Base-by-base conservation (phyloP, 1,140 invertebrate species). In the Bombyx mandarina region DNA sequence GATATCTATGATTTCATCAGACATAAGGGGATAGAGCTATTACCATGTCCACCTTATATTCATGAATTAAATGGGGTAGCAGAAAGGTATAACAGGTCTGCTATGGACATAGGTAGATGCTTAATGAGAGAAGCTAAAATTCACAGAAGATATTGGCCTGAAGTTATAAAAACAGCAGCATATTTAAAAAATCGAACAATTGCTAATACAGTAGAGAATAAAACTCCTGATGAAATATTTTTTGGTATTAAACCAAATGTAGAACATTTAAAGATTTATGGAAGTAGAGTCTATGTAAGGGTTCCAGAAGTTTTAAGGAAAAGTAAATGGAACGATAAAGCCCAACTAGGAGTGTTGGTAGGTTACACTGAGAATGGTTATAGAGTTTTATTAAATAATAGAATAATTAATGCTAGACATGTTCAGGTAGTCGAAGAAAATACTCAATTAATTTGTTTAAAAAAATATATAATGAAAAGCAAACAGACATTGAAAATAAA, bases 21-120 rank as follows among this genome's bases (percentile, higher is more conserved):
- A 12, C 52, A 74, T 53, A 76, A 77, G 57, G 67, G 67, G 50
- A 74, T 86, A 62, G 45, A 64, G 52, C 59, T 81, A 52, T 63
- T 70, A 63, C 61, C 71, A 52, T 82, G 78, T 67, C 73, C 76
- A 67, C 66, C 76, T 7, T 86, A 87, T 54, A 65, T 71, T 0
- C 78, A 79, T 68, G 67, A 78, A 71, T 59, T 81, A 62, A 83
- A 83, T 71, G 77, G 75, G 54, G 68, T 69, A 56, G 75, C 75
- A 3, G 77, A 82, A 64, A 71, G 73, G 57, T 81, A 71, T 58
- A 79, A 78, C 66, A 75, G 75, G 56, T 65, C 67, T 12, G 61
- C 44, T 60, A 75, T 75, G 67, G 73, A 73, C 35, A 70, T 66
- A 56, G 67, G 51, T 45, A 69, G 67, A 52, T 75, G 69, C 52